Conservation (phyloP, 1,140 invertebrate genomes). For the Diabrotica virgifera region DNA sequence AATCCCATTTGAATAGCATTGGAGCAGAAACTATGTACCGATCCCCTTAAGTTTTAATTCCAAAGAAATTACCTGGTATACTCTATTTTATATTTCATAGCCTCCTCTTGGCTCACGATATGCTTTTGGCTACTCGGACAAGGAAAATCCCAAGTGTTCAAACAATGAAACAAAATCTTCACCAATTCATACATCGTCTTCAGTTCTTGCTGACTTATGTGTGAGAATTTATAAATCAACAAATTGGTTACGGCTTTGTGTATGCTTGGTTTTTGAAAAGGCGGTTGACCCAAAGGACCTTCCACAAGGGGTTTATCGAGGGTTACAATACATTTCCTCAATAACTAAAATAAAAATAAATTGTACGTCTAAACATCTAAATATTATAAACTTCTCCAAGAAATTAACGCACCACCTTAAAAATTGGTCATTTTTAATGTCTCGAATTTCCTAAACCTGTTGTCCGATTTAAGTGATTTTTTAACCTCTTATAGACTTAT, state of each 20-base stretch:
- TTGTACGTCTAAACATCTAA: background rate
- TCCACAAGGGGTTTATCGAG: constrained; percentile 78
- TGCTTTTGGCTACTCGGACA: constrained; percentile 72
- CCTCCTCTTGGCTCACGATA: constrained; percentile 72
- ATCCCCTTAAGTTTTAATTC: no score
- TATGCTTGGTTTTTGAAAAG: constrained; percentile 89
- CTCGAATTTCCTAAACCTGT: no score
- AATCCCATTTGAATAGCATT: no score
- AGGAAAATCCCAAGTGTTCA: constrained; percentile 94
- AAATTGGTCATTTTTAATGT: no score
- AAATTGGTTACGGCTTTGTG: constrained; percentile 89
- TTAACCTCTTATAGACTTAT: no score
- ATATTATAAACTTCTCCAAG: no score
- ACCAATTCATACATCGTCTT: constrained; percentile 90
- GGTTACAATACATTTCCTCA: constrained; percentile 82
- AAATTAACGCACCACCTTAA: no score
- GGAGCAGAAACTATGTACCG: no score
- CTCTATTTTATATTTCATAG: constrained; percentile 83
- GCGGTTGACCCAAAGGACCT: constrained; percentile 83
- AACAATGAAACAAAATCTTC: constrained; percentile 89
- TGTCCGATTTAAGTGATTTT: no score
- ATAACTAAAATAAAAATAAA: constrained; percentile 54
- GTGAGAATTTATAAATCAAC: constrained; percentile 86
- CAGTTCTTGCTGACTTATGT: constrained; percentile 78
- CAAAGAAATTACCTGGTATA: constrained; percentile 68